Conservation (phyloP, 1,140 invertebrate species). For the Drosophila ohnishii region DNA sequence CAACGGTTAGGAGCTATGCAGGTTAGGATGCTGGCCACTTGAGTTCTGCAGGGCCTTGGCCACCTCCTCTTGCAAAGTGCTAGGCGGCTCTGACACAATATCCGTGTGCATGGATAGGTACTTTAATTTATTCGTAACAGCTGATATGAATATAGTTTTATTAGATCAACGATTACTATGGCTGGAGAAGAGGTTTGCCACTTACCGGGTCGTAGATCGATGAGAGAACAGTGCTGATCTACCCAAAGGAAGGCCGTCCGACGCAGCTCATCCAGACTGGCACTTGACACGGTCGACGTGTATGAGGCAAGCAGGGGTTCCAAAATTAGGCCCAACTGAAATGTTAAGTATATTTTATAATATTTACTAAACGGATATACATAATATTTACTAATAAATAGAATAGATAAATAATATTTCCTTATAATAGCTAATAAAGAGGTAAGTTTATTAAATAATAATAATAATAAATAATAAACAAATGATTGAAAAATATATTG, state of each 20-base stretch:
- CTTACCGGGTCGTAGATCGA: constrained; percentile 95
- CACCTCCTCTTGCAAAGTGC: constrained; percentile 93
- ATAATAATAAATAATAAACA: too few species aligned
- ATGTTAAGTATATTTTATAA: not conserved
- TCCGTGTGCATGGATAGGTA: constrained; percentile 96
- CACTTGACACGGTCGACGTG: constrained; percentile 94
- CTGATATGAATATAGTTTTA: constrained; percentile 84
- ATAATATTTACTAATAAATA: too few species aligned
- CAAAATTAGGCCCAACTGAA: constrained; percentile 95
- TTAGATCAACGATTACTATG: not conserved
- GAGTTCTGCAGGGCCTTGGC: constrained; percentile 76
- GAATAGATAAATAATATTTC: too few species aligned
- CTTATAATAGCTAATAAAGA: too few species aligned
- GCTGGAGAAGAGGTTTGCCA: too few species aligned
- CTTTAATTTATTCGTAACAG: constrained; percentile 95
- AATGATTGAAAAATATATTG: too few species aligned
- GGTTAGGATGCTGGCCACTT: constrained; percentile 78
- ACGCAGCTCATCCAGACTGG: constrained; percentile 95
- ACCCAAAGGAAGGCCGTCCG: constrained; percentile 96
- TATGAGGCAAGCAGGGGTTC: constrained; percentile 94
- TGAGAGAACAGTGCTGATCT: constrained; percentile 97
- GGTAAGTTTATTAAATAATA: too few species aligned
- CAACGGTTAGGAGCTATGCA: constrained; percentile 69
- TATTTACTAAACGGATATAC: not conserved
- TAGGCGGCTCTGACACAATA: constrained; percentile 92